phyloP scores from a whole-genome alignment of 2,797 vertebrate genomes.

The Channallabes apus region DNA sequence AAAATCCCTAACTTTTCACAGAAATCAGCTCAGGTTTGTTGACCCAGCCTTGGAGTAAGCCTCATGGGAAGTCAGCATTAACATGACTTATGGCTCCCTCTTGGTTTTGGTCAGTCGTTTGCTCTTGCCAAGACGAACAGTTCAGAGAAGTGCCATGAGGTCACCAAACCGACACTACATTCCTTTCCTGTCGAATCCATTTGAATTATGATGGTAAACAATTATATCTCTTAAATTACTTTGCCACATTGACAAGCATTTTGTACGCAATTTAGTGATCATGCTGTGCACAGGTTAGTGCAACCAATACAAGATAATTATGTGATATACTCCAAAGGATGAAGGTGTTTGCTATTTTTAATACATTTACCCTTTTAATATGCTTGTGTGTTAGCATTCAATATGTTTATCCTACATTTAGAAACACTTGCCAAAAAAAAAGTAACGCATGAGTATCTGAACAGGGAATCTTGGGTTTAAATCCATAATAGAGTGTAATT shows the following conservation, averaged over 20 bases:
- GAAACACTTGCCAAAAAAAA: background rate
- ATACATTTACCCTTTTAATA: background rate
- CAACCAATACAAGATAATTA: slow-evolving; percentile 68
- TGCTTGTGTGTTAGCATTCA: background rate
- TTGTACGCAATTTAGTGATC: slow-evolving; percentile 84
- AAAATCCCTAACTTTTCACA: slow-evolving; percentile 79
- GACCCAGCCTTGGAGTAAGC: slow-evolving; percentile 76
- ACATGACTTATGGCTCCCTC: slow-evolving; percentile 84
- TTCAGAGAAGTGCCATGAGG: slow-evolving; percentile 89
- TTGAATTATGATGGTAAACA: slow-evolving; percentile 87
- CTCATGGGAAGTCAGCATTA: slow-evolving; percentile 86
- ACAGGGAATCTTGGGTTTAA: background rate
- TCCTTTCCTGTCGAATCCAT: slow-evolving; percentile 86
- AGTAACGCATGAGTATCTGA: background rate
- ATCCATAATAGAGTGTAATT: background rate
- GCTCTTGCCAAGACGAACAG: slow-evolving; percentile 82
- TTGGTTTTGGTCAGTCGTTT: slow-evolving; percentile 80
- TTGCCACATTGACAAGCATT: slow-evolving; percentile 81
- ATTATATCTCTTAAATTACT: slow-evolving; percentile 86
- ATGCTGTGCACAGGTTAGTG: slow-evolving; percentile 65
- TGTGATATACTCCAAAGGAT: slow-evolving; percentile 56
- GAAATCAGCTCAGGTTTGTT: slow-evolving; percentile 81
- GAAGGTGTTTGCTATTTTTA: slow-evolving; percentile 59
- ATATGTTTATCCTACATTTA: background rate
- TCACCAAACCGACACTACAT: slow-evolving; percentile 90